Evolutionary conservation across 2,113 vertebrate species (phyloP).

Genomic region (Orthonyx spaldingii): DNA sequence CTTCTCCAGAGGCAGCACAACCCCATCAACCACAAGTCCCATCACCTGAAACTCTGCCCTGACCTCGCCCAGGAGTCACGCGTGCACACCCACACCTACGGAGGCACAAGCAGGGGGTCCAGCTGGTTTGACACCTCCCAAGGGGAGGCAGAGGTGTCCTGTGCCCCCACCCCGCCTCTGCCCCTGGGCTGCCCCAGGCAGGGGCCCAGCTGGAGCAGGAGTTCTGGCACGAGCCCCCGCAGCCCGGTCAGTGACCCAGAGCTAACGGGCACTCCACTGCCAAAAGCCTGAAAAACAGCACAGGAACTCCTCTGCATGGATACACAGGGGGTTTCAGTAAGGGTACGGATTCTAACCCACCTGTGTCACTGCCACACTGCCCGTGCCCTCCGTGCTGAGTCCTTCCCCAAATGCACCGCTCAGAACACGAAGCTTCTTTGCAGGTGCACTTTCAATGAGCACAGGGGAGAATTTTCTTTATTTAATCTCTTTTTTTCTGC

Average conservation of each 20-base stretch:
- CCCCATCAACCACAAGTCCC: background rate
- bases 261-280: background rate
- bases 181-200: background rate
- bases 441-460: background rate
- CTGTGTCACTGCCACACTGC: background rate
- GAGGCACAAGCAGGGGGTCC: background rate
- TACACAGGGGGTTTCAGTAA: too few species aligned
- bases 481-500: background rate
- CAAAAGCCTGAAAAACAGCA: background rate
- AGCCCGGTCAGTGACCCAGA: background rate
- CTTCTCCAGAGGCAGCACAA: background rate
- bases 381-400: fast-evolving
- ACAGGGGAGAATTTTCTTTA: background rate
- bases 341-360: background rate
- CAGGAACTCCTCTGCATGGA: background rate
- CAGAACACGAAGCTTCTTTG: background rate
- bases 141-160: background rate
- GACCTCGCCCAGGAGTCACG: background rate
- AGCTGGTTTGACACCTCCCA: background rate
- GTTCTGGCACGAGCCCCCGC: background rate
- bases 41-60: background rate
- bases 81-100: fast-evolving
- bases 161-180: background rate
- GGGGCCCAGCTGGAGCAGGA: background rate
- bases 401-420: background rate